Evolutionary conservation across 2,113 vertebrate genomes (phyloP), one percentile per base, ranked within the genome.

Genomic region (Crotalus tigris): DNA sequence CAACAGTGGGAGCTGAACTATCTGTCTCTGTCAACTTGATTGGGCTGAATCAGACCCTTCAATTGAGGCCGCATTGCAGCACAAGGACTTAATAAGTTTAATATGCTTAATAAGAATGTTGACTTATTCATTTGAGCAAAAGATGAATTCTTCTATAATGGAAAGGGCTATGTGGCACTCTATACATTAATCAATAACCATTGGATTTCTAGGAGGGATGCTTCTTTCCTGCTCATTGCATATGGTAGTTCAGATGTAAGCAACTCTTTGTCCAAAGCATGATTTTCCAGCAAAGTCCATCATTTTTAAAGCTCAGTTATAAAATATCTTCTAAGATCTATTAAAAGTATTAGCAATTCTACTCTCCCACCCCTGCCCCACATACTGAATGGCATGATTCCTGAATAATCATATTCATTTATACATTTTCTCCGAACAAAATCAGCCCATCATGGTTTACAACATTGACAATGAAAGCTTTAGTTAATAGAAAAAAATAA

Each of bases 11-110:
- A 97, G 97, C 96, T 97, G 97, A 97, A 97, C 97, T 97, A 95
- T 2, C 4, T 96, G 97, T 96, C 97, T 95, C 96, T 93, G 91
- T 97, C 95, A 97, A 97, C 93, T 96, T 98, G 98, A 98, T 98
- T 97, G 98, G 98, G 97, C 96, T 97, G 97, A 98, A 99, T 98
- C 97, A 97, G 96, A 97, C 96, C 97, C 97, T 97, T 96, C 96
- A 94, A 94, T 95, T 94, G 97, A 97, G 96, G 94, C 93, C 94
- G 90, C 95, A 96, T 94, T 96, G 95, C 93, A 95, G 96, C 96
- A 96, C 95, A 92, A 88, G 95, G 96, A 96, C 94, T 95, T 96
- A 81, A 39, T 39, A 39, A 81, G 75, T 3, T 81, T 93, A 92
- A 96, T 97, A 95, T 93, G 94, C 94, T 95, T 93, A 94, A 95